These are phyloP conservation scores for Trinectes maculatus DNA, from an alignment of 2,113 vertebrate genomes.

Conservation along the genomic window DNA sequence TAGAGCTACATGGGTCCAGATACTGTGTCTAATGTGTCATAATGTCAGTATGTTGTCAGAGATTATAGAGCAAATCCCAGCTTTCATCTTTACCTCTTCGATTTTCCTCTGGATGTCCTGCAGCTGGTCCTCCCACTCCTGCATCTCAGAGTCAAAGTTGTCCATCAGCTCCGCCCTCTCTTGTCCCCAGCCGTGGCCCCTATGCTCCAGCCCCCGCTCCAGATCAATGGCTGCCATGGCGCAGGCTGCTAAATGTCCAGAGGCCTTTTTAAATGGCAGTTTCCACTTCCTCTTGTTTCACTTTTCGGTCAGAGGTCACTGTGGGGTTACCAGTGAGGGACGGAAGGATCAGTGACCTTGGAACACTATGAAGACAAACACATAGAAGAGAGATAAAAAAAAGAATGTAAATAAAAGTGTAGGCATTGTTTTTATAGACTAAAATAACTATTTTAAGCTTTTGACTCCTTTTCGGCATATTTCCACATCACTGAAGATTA, in stretches of 20 bases:
- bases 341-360: slow-evolving; percentile 47
- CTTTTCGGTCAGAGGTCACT: slow-evolving; percentile 52
- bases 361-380: slow-evolving; percentile 49
- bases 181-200: slow-evolving; percentile 85
- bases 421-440: background rate
- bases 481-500: background rate
- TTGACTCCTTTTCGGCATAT: background rate
- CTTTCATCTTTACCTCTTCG: slow-evolving; percentile 87
- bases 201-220: slow-evolving; percentile 84
- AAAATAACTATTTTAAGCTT: background rate
- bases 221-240: slow-evolving; percentile 87
- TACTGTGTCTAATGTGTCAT: background rate
- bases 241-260: slow-evolving; percentile 41
- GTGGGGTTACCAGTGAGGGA: slow-evolving; percentile 15
- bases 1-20: background rate
- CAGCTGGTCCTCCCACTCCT: slow-evolving; percentile 97
- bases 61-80: background rate
- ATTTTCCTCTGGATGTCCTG: slow-evolving; percentile 97
- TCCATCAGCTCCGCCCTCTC: slow-evolving; percentile 90
- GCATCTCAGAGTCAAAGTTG: slow-evolving; percentile 94
- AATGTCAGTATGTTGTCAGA: background rate
- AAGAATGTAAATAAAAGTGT: background rate
- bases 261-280: slow-evolving; percentile 48
- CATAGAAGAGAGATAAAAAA: slow-evolving; percentile 10
- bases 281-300: slow-evolving; percentile 57